Conservation (phyloP, 2,113 vertebrate species). For the Semnornis frantzii region DNA sequence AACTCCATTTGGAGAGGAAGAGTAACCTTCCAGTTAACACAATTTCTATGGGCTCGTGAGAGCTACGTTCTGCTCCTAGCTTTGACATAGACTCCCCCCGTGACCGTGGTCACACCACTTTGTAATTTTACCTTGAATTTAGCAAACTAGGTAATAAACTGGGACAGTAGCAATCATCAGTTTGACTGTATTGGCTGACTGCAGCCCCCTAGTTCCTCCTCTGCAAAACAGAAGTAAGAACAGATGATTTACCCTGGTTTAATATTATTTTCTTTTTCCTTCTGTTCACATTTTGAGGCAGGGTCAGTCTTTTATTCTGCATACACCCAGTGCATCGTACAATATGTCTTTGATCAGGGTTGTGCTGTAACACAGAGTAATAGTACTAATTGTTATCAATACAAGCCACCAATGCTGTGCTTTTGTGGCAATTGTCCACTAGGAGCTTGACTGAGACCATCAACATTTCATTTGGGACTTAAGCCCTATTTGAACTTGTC, state of each 20-base stretch:
- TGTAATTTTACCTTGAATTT: background rate
- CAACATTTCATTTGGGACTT: slow-evolving; percentile 57
- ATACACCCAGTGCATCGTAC: fast-evolving
- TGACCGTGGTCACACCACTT: background rate
- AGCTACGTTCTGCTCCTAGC: background rate
- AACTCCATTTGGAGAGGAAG: slow-evolving; percentile 59
- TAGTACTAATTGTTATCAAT: slow-evolving; percentile 48
- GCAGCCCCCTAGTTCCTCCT: background rate
- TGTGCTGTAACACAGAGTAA: slow-evolving; percentile 37
- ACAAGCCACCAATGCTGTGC: slow-evolving; percentile 39
- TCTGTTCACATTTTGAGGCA: background rate
- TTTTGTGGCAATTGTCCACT: slow-evolving; percentile 62
- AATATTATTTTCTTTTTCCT: too few relatives aligned
- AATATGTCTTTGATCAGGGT: background rate
- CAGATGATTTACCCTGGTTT: background rate
- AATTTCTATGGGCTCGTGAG: background rate
- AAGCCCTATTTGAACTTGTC: slow-evolving; percentile 61
- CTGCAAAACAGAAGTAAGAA: background rate
- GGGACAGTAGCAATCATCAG: background rate
- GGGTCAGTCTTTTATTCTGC: background rate
- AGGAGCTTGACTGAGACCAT: slow-evolving; percentile 64
- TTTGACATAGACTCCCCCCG: background rate
- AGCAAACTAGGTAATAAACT: background rate
- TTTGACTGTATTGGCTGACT: background rate
- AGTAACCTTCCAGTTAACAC: slow-evolving; percentile 64